phyloP scores from a whole-genome alignment of 2,888 invertebrate species.

The Drosophila nr. fundita region DNA sequence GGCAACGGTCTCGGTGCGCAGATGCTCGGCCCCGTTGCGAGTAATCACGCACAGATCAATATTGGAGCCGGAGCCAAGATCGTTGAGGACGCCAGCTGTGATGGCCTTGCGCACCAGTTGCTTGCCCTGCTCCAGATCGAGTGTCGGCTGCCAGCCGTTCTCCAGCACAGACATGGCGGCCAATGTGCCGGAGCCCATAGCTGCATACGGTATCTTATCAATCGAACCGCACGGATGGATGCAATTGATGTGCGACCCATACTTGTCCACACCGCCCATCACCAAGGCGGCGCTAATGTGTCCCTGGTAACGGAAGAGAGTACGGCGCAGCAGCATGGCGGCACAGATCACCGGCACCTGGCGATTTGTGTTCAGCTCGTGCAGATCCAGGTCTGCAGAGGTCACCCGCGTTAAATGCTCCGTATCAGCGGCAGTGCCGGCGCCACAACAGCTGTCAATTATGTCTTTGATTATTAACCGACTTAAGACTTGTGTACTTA shows the following conservation, averaged over 20 bases:
- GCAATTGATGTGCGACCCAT: slow-evolving; percentile 94
- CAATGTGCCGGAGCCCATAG: slow-evolving; percentile 98
- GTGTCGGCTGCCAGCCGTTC: slow-evolving; percentile 91
- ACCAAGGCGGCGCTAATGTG: slow-evolving; percentile 97
- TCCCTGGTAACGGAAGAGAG: slow-evolving; percentile 97
- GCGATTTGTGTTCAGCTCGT: slow-evolving; percentile 95
- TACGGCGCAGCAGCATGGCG: slow-evolving; percentile 94
- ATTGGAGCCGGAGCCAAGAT: slow-evolving; percentile 97
- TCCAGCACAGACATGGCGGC: slow-evolving; percentile 99
- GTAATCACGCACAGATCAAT: slow-evolving; percentile 97
- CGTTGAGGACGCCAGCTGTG: slow-evolving; percentile 98
- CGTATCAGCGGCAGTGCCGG: slow-evolving; percentile 99
- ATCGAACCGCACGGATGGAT: slow-evolving; percentile 98
- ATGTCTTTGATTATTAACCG: background rate
- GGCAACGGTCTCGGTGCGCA: slow-evolving; percentile 94
- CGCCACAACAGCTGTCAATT: slow-evolving; percentile 93
- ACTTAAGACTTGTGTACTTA: slow-evolving; percentile 85
- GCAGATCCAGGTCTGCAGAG: slow-evolving; percentile 96
- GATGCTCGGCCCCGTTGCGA: slow-evolving; percentile 91
- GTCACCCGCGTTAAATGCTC: slow-evolving; percentile 97
- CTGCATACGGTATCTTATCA: slow-evolving; percentile 95
- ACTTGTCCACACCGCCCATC: slow-evolving; percentile 96
- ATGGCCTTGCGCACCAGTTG: slow-evolving; percentile 96
- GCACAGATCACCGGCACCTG: slow-evolving; percentile 96
- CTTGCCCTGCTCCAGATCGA: slow-evolving; percentile 94